Base-by-base conservation (phyloP, 2,888 invertebrate species). In the Exephanes ischioxanthus region DNA sequence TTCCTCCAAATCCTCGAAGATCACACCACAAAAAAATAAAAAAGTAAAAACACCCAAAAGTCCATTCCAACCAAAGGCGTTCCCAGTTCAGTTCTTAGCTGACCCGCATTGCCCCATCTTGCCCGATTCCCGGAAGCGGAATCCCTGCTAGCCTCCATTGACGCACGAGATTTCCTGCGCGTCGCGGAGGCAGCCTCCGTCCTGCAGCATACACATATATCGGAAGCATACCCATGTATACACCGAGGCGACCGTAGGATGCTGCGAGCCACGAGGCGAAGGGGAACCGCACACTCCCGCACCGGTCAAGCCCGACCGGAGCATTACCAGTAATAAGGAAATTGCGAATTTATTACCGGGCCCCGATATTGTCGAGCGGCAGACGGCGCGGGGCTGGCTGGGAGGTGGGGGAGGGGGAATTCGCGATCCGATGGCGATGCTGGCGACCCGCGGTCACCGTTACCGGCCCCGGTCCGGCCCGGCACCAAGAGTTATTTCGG, bases 291-390 rank as follows among this genome's bases (percentile, higher is more conserved):
- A 70, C 75, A 76, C 87, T 81, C 84, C 86, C 87, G 87, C 85
- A 80, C 86, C 63, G 79, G 70, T 82, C 85, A 73, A 82, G 78
- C 78, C 90, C 92, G 91, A 93, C 94, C 94, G 94, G 94, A 89
- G 93, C 93, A 94, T 94, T 94, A 94, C 91, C 93, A 93, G 94
- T 94, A 94, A 94, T 94, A 94, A 94, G 94, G 94, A 94, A 94
- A 94, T 94, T 94, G 94, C 94, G 92, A 94, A 94, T 94, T 94
- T 94, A 94, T 94, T 94, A 93, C 94, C 92, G 88, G 88, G 80
- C 14, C 19, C 84, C 90, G 93, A 93, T 93, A 93, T 93, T 92
- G 93, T 91, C 91, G 91, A 89, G 80, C 76, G 22, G 66, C 30
- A 30, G 66, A 45, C 72, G 77, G 41, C 85, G 76, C 55, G 45